Base-by-base conservation (phyloP, 2,888 invertebrate species). In the Alentia gelatinosa region DNA sequence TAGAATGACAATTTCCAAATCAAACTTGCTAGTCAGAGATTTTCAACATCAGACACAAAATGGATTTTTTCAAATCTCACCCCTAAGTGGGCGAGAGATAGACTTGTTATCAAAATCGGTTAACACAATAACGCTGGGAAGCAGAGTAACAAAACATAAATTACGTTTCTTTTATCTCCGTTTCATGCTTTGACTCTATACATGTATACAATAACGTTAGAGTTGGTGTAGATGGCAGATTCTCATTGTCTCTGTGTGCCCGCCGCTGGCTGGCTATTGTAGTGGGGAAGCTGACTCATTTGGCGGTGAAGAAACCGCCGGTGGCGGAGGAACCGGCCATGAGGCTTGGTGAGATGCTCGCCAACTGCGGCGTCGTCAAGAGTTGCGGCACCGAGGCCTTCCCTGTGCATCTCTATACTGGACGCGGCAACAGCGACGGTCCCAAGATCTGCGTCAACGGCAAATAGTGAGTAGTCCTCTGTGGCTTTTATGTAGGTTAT, bases 391-490 rank as follows among this genome's bases (percentile, higher is more conserved):
- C 94, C 0, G 93, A 95, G 79, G 94, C 95, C 30, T 96, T 97
- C 92, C 94, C 97, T 4, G 96, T 96, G 1, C 96, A 96, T 92
- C 94, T 97, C 26, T 96, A 96, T 94, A 96, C 97, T 0, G 97
- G 97, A 0, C 95, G 96, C 83, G 96, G 96, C 88, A 96, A 97
- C 92, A 95, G 95, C 79, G 96, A 96, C 90, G 95, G 96, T 91
- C 97, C 97, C 19, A 96, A 96, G 93, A 96, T 97, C 83, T 97
- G 97, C 94, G 96, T 97, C 47, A 95, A 96, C 92, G 97, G 97
- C 26, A 95, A 96, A 94, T 96, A 97, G 97, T 97, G 94, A 95
- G 96, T 95, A 56, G 23, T 63, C 40, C 7, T 47, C 47, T 47
- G 9, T 47, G 47, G 9, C 9, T 47, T 9, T 47, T 9, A 47